These are phyloP conservation scores for Heliconius congener DNA, from an alignment of 1,140 invertebrate species.

Conservation along the genomic window DNA sequence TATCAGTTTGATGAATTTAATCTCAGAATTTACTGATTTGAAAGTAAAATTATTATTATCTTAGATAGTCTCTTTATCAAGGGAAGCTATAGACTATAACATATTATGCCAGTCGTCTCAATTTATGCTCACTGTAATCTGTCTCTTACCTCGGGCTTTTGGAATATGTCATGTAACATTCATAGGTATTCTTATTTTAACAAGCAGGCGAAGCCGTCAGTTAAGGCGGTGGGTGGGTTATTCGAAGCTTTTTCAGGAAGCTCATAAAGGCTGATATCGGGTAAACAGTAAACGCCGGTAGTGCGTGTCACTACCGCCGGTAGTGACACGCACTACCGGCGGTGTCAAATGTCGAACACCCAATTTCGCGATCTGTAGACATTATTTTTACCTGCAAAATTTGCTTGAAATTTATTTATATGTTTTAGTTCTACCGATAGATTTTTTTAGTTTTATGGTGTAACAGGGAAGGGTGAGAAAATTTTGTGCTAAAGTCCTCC, in stretches of 20 bases:
- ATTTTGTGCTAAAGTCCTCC: no score
- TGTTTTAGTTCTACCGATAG: not conserved
- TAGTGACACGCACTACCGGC: not conserved
- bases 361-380: not conserved
- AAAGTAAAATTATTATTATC: not conserved
- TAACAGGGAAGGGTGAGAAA: no score
- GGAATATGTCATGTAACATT: no score
- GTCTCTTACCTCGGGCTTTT: no score
- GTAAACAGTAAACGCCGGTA: not conserved
- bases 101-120: no score
- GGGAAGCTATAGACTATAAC: no score
- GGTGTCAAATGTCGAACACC: not conserved
- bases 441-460: no score
- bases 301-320: no score
- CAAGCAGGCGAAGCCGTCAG: not conserved
- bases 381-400: not conserved
- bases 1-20: no score
- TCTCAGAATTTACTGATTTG: no score
- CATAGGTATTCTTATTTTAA: no score
- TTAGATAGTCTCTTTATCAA: not conserved
- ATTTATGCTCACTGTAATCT: no score
- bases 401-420: not conserved
- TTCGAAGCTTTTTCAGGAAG: not conserved
- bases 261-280: constrained; percentile 9
- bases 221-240: not conserved